phyloP scores from a whole-genome alignment of 2,797 vertebrate species.

The Mus minutoides region DNA sequence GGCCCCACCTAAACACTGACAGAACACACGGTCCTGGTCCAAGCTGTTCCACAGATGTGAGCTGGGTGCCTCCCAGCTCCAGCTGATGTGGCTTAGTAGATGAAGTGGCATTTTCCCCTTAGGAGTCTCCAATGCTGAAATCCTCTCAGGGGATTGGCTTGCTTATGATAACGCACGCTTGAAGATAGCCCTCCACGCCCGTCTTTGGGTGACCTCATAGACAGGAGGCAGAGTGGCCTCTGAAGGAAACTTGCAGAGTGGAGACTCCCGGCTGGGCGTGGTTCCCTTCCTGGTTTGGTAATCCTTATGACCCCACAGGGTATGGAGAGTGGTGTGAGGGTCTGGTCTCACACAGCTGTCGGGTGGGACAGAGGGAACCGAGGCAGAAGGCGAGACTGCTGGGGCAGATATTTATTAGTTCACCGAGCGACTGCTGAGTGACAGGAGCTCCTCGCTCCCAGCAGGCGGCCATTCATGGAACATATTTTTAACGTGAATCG shows the following conservation, averaged over 20 bases:
- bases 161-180: not conserved
- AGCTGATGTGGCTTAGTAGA: constrained; percentile 60
- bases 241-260: not conserved
- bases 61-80: constrained; percentile 58
- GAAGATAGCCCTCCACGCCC: constrained; percentile 27
- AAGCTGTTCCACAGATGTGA: constrained; percentile 71
- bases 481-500: constrained; percentile 80
- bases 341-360: not conserved
- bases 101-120: constrained; percentile 62
- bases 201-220: constrained; percentile 62
- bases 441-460: constrained; percentile 69
- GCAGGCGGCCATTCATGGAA: constrained; percentile 64
- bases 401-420: constrained; percentile 74
- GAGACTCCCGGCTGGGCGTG: not conserved
- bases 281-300: not conserved
- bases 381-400: not conserved
- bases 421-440: constrained; percentile 59
- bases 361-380: not conserved
- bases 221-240: not conserved
- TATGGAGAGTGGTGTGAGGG: not conserved
- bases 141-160: constrained; percentile 42
- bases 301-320: not conserved
- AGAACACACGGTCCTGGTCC: constrained; percentile 64
- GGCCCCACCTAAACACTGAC: constrained; percentile 77
- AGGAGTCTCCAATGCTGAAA: constrained; percentile 38